Base-by-base conservation (phyloP, 2,888 invertebrate genomes). In the Temnothorax unifasciatus region DNA sequence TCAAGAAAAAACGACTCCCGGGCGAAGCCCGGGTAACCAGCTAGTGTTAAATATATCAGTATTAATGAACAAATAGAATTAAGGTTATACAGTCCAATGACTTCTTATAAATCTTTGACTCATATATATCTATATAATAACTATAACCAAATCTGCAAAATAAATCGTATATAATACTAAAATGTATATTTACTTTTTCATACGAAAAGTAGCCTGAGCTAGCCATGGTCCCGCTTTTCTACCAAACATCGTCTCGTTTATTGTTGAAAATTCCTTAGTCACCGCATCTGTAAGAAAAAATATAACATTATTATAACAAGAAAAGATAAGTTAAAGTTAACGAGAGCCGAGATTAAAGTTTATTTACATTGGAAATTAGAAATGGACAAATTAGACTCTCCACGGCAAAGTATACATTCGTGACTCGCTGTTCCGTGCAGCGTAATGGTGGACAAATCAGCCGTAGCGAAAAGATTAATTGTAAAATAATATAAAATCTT, bases 191-290 rank as follows among this genome's bases (percentile, higher is more conserved):
- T 54, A 54, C 54, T 54, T 54, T 54, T 25, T 54, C 3, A 25
- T 25, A 54, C 54, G 54, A 21, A 54, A 54, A 3, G n/a, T 41
- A 5, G 64, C 41, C 5, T 64, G 64, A 6, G 64, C 41, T 3
- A 69, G n/a, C 50, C 69, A 54, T n/a, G 29, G n/a, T 44, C 64
- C 41, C 5, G 64, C 41, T 64, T 64, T 64, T 13, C 41, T 64
- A 64, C 44, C 64, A 64, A 64, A 64, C 21, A 64, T 64, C 1
- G 21, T 44, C 0, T 41, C 21, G 2, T 64, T 64, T 21, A 64
- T 64, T 15, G 21, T 15, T 21, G 64, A 44, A 44, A 64, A 41
- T 41, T 64, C 41, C 21, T 64, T 64, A 41, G 21, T 21, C 1
- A 64, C 41, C 4, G 64, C 64, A 15, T 63, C 63, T 63, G 11